Base-by-base conservation (phyloP, 2,113 vertebrate species). In the Myotis lucifugus region DNA sequence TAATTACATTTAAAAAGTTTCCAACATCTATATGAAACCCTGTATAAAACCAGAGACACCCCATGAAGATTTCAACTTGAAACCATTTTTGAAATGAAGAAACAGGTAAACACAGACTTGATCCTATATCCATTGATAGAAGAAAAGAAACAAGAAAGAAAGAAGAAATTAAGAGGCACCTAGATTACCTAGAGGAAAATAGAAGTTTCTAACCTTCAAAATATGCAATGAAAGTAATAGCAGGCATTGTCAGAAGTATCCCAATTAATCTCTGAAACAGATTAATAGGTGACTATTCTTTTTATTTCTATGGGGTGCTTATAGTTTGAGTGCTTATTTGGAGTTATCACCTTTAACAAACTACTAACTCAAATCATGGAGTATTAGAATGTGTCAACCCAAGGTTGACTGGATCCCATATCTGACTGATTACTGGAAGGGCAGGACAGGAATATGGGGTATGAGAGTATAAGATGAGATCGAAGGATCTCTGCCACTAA, bases 51-150 rank as follows among this genome's bases (percentile, higher is more conserved):
- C 48, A 42, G 50, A 93, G 19, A 46, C 21, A 69, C 78, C 23
- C 3, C 12, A 37, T 70, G 27, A 73, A 73, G 54, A 85, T 27
- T 72, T 79, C 91, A 79, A 6, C 37, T 73, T 50, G n/a, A 89
- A 76, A 69, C 21, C 91, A 27, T 69, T 79, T 93, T 91, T 79
- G 9, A 83, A 93, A 94, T 70, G 42, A 74, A 94, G 21, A 79
- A 94, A 79, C 50, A 79, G 50, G 85, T 32, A 88, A 88, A 85
- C 10, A 74, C 9, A 61, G 52, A 10, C 48, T 81, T 74, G 3
- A 67, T 67, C 54, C 17, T 93, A 54, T 37, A 61, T 7, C 9
- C 19, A 52, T 19, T 95, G 40, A 10, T 79, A 54, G 17, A 79
- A 87, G 21, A 19, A 87, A 90, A 37, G 34, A 67, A n/a, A 50